phyloP scores from a whole-genome alignment of 2,113 vertebrate species.

The Tretioscincus oriximinensis region DNA sequence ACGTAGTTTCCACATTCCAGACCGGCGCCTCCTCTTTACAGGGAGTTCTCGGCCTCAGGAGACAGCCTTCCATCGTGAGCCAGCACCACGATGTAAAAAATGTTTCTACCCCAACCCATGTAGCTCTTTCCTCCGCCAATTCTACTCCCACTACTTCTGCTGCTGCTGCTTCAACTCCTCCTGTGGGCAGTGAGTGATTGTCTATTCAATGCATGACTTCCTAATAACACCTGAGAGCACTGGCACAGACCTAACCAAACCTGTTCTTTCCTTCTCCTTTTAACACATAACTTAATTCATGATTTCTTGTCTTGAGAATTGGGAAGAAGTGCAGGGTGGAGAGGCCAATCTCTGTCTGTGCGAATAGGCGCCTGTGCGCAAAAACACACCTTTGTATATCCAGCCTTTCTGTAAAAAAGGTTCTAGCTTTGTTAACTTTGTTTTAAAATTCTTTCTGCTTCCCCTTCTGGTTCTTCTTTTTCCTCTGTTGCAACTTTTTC shows the following conservation, averaged over 20 bases:
- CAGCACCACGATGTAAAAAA: conserved; percentile 98
- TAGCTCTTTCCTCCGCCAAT: conserved; percentile 90
- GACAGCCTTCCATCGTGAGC: conserved; percentile 95
- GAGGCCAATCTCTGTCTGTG: background rate
- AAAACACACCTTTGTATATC: background rate
- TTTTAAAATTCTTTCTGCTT: conserved; percentile 26
- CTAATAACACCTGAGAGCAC: conserved; percentile 73
- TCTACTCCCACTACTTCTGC: conserved; percentile 89
- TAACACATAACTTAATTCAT: conserved; percentile 48
- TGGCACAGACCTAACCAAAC: conserved; percentile 67
- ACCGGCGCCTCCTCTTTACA: conserved; percentile 90
- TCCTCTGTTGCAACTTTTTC: conserved; percentile 39
- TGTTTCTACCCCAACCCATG: conserved; percentile 96
- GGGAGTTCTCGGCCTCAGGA: conserved; percentile 93
- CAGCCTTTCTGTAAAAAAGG: conserved; percentile 34
- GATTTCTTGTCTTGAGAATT: conserved; percentile 39
- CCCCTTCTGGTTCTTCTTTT: conserved; percentile 30
- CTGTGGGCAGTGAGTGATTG: conserved; percentile 97
- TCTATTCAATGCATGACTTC: conserved; percentile 84
- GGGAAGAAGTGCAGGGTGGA: conserved; percentile 51
- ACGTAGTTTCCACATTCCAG: conserved; percentile 99
- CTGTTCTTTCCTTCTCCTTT: conserved; percentile 64
- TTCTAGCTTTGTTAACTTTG: conserved; percentile 42
- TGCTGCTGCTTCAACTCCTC: conserved; percentile 84
- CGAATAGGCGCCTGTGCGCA: too few species aligned